Base-by-base conservation (phyloP, 1,140 invertebrate species). In the Triops cancriformis region DNA sequence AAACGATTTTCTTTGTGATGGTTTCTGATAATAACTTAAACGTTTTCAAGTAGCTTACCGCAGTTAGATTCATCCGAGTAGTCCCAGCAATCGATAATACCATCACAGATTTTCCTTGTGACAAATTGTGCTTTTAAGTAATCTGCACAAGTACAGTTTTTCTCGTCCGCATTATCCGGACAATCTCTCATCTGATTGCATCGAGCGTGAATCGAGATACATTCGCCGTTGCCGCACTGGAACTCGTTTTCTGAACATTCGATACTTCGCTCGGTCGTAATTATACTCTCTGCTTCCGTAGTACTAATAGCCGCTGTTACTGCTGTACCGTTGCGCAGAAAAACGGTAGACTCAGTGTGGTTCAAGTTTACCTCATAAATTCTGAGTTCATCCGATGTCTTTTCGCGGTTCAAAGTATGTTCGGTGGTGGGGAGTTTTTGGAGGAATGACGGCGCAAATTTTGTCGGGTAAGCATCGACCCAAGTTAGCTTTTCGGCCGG, bases 141-240 rank as follows among this genome's bases (percentile, higher is more conserved):
- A 84, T 94, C 91, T 7, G 91, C 91, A 82, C 93, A 94, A 10
- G 89, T 89, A 82, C 93, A 94, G 73, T 89, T 87, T 7, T 85
- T 84, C 83, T 93, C 92, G 81, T 94, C 92, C 79, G 90, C 89
- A 0, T 90, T 90, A 78, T 88, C 88, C 1, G 85, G 81, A 81
- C 92, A 94, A 81, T 94, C 92, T 9, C 90, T 85, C 5, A 92
- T 83, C 82, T 90, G 89, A 81, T 94, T 93, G 82, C 93, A 94
- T 76, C 90, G 87, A 2, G 89, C 88, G 11, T 87, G 88, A 72
- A 86, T 82, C 0, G 90, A 87, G 18, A 93, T 84, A 82, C 92
- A 94, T 80, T 88, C 88, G 0, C 89, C 91, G 81, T 87, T 88
- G 1, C 83, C 82, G 82, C 92, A 93, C 14, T 74, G 78, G 75